phyloP scores from a whole-genome alignment of 2,888 invertebrate species.

The Meta bourneti region DNA sequence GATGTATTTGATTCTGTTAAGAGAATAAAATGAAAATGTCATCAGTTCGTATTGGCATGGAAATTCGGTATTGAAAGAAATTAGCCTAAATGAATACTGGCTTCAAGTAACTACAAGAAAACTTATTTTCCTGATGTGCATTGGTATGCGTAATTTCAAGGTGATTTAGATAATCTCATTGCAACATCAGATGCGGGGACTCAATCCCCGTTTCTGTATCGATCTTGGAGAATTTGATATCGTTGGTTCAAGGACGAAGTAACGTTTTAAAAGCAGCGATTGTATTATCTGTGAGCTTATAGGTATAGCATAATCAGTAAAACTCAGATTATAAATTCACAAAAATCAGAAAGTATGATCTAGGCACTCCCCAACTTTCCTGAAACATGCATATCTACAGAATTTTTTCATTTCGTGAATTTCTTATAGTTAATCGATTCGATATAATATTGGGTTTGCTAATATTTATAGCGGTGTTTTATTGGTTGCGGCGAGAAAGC shows the following conservation, averaged over 20 bases:
- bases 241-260: background rate
- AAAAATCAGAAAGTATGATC: background rate
- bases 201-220: background rate
- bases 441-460: background rate
- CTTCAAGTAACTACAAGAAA: too few relatives aligned
- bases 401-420: background rate
- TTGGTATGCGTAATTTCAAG: too few relatives aligned
- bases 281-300: background rate
- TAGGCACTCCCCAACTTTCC: background rate
- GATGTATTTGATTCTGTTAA: too few relatives aligned
- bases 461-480: background rate
- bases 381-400: background rate
- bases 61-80: too few relatives aligned
- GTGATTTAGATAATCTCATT: too few relatives aligned
- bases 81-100: too few relatives aligned
- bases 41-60: too few relatives aligned
- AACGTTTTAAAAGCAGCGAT: background rate
- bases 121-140: too few relatives aligned
- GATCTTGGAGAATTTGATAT: background rate
- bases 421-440: background rate
- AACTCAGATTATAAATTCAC: background rate
- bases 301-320: background rate
- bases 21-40: too few relatives aligned
- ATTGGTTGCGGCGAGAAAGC: slow-evolving; percentile 3
- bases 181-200: background rate